Evolutionary conservation across 1,140 invertebrate species (phyloP).

Genomic region (Goniozus legneri): DNA sequence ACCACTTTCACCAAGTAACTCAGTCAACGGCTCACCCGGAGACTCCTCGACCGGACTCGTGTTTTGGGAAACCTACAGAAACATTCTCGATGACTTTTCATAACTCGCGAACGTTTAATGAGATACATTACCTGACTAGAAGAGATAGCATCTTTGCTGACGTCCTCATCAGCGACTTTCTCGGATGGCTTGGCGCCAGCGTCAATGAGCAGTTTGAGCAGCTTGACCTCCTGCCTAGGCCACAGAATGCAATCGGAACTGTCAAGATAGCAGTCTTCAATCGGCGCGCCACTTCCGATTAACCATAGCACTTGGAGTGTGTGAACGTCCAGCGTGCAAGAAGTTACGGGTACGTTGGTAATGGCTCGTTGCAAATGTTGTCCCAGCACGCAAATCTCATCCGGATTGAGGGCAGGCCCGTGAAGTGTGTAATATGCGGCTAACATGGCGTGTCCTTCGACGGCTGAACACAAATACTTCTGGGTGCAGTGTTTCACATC

Average conservation of each 20-base stretch:
- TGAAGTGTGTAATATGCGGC: slow-evolving; percentile 77
- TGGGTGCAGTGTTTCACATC: slow-evolving; percentile 96
- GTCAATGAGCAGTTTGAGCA: slow-evolving; percentile 64
- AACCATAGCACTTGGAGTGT: slow-evolving; percentile 67
- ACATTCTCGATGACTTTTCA: not conserved
- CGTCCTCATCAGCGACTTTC: slow-evolving; percentile 51
- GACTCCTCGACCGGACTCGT: slow-evolving; percentile 49
- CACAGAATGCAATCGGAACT: slow-evolving; percentile 50
- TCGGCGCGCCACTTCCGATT: slow-evolving; percentile 62
- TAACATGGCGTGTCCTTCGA: slow-evolving; percentile 85
- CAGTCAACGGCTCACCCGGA: slow-evolving; percentile 47
- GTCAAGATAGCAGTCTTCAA: slow-evolving; percentile 63
- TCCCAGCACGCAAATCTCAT: slow-evolving; percentile 49
- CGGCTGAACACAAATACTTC: slow-evolving; percentile 84
- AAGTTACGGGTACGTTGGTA: slow-evolving; percentile 23
- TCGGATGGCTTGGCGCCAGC: slow-evolving; percentile 62
- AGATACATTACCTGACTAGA: slow-evolving; percentile 50
- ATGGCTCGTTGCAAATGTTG: slow-evolving; percentile 48
- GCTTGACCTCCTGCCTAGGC: slow-evolving; percentile 59
- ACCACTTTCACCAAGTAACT: slow-evolving; percentile 48
- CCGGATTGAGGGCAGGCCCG: slow-evolving; percentile 54
- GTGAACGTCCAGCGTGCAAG: slow-evolving; percentile 57
- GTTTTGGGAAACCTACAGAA: slow-evolving; percentile 44
- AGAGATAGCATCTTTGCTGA: slow-evolving; percentile 50
- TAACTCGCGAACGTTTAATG: not conserved